Evolutionary conservation across 2,113 vertebrate genomes (phyloP), one percentile per base, ranked within the genome.

Genomic region (Scartelaos histophorus): DNA sequence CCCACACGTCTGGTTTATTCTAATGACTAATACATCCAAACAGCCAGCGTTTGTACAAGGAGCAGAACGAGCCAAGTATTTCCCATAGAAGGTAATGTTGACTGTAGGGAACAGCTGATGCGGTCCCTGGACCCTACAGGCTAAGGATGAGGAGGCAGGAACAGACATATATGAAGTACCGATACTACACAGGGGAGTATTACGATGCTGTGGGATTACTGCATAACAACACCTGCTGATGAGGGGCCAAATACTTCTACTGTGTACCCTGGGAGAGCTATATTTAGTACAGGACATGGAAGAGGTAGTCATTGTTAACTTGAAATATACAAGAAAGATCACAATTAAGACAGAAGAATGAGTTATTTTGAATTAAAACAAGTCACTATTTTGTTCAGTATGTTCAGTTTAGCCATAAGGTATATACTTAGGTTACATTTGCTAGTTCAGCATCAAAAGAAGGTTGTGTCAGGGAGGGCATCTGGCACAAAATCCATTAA

Each of bases 101-200:
- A 83, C 68, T 77, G 24, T 61, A 25, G 58, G 17, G 25, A 61
- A 34, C 74, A 80, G 83, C 83, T 88, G 74, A 80, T 68, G 7
- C 73, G 75, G 54, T 34, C 67, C 49, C 16, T 5, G 60, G 67
- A 12, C 47, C 21, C 13, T 58, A 70, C 34, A 56, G 54, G 67
- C 25, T 3, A 22, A 70, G 35, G 29, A 81, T 43, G 35, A 67
- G 12, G 47, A 71, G 77, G 25, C 15, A 65, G 4, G 43, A 6
- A 66, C 22, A 13, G 47, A 53, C 22, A 67, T 19, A 49, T 43
- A 58, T 76, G 60, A 54, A 34, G 19, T 35, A 56, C 25, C 57
- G 66, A 73, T 67, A 56, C 29, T 19, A 38, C 61, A 64, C 70
- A 54, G 54, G 64, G 70, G 61, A 82, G 75, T 75, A 34, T 12